phyloP scores from a whole-genome alignment of 2,113 vertebrate species.

The Oreochromis niloticus region DNA sequence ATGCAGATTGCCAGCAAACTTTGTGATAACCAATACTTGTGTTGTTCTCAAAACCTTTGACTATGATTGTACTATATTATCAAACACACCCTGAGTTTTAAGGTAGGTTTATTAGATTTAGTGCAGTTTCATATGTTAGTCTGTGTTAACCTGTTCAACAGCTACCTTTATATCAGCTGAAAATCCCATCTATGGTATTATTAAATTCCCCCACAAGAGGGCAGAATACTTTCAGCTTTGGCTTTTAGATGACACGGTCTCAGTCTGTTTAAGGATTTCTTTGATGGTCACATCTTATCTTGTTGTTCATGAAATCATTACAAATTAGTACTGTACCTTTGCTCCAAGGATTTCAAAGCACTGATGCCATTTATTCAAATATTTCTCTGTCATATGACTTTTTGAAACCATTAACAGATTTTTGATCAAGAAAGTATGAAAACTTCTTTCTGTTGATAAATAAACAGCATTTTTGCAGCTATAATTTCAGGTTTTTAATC shows the following conservation, averaged over 20 bases:
- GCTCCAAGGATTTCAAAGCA: neutral
- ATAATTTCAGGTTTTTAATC: neutral
- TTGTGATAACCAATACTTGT: neutral
- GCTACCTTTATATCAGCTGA: neutral
- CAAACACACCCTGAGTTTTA: neutral
- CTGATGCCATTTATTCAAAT: neutral
- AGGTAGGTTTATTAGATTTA: neutral
- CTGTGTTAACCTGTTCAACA: neutral
- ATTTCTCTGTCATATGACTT: neutral
- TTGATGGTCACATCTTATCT: neutral
- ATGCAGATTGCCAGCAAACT: neutral
- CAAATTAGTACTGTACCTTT: neutral
- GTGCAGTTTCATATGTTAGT: neutral
- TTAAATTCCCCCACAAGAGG: neutral
- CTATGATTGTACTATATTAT: neutral
- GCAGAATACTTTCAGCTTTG: neutral
- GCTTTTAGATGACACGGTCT: neutral
- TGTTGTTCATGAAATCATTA: neutral
- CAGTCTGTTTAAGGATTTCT: neutral
- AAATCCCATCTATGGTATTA: neutral
- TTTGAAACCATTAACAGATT: neutral
- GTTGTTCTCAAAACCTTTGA: neutral
- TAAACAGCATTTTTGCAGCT: neutral
- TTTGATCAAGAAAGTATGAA: neutral
- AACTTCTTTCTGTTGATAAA: neutral